These are phyloP conservation scores for Pipistrellus pipistrellus DNA, from an alignment of 2,797 vertebrate species.

Conservation along the genomic window DNA sequence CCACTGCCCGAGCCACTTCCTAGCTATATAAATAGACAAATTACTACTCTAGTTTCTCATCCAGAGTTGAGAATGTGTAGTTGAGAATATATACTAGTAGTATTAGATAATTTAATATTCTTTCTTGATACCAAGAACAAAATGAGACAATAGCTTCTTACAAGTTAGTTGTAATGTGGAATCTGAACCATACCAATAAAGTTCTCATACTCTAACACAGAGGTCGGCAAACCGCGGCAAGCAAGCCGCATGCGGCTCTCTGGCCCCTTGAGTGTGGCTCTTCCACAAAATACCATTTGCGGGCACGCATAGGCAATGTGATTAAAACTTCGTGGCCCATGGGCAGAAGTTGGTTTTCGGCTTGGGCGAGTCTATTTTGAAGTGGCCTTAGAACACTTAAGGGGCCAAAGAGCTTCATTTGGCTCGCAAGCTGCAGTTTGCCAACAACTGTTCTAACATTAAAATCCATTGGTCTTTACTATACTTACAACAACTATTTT, in stretches of 20 bases:
- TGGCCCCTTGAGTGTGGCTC: too few species aligned
- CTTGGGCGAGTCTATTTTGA: too few species aligned
- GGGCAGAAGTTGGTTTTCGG: too few species aligned
- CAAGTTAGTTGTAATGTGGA: not conserved
- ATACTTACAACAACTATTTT: not conserved
- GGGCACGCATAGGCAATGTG: rapidly evolving
- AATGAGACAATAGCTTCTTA: not conserved
- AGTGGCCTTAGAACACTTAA: too few species aligned
- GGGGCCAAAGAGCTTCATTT: too few species aligned
- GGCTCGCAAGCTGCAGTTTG: too few species aligned
- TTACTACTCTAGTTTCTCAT: not conserved
- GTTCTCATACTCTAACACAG: not conserved
- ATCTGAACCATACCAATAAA: not conserved
- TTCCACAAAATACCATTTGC: too few species aligned
- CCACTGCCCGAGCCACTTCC: not conserved
- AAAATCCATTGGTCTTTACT: not conserved
- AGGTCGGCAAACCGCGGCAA: too few species aligned
- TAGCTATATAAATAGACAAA: not conserved
- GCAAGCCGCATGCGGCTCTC: too few species aligned
- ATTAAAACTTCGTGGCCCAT: too few species aligned
- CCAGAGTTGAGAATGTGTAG: not conserved
- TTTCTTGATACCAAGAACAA: conserved; percentile 5
- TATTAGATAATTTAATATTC: not conserved
- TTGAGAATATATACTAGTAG: not conserved
- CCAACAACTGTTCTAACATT: not conserved